Evolutionary conservation across 2,888 invertebrate species (phyloP).

Genomic region (Lasioglossum leucozonium): DNA sequence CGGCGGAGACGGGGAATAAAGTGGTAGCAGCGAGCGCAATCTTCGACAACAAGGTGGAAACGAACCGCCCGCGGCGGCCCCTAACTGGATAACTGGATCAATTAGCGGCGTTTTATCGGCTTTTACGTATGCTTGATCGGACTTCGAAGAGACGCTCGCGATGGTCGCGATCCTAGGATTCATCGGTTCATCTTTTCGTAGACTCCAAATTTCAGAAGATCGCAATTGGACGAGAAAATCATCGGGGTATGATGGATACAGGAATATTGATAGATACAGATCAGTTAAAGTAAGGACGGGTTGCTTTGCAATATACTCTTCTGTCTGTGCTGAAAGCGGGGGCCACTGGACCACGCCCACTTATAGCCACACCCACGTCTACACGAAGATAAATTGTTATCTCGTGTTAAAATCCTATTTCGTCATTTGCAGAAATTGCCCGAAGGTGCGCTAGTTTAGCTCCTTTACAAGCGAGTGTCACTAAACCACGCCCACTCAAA

Average conservation of each 20-base stretch:
- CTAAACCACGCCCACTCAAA: background rate
- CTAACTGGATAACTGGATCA: background rate
- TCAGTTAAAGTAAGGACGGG: too few species aligned
- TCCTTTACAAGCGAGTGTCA: too few species aligned
- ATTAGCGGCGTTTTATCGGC: conserved; percentile 21
- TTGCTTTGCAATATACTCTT: background rate
- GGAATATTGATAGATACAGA: too few species aligned
- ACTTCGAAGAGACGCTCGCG: background rate
- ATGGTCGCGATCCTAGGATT: background rate
- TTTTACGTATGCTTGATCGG: background rate
- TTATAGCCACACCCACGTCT: background rate
- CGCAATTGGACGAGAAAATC: background rate
- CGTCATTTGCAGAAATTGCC: too few species aligned
- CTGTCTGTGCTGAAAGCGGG: background rate
- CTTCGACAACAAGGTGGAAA: conserved; percentile 25
- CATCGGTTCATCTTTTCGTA: background rate
- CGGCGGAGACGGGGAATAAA: background rate
- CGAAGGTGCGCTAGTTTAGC: too few species aligned
- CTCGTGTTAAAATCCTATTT: too few species aligned
- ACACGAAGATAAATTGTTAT: background rate
- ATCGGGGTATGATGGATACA: background rate
- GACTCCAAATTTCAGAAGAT: background rate
- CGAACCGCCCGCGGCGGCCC: background rate
- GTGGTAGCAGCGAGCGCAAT: conserved; percentile 11
- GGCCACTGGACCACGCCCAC: background rate